Evolutionary conservation across 2,113 vertebrate genomes (phyloP).

Genomic region (Carassius carassius): DNA sequence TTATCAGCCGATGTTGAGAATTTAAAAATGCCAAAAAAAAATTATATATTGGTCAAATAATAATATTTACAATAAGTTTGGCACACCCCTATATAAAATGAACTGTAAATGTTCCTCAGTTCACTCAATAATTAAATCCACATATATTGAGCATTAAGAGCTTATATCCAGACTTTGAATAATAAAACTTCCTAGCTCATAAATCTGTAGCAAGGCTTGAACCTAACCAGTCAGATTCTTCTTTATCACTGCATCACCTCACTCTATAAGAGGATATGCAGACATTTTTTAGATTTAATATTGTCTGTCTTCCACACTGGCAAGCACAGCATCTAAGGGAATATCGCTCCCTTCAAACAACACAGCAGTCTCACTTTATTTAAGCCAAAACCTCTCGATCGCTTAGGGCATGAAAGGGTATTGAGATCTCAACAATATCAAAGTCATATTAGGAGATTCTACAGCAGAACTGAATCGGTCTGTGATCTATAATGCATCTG

Average conservation of each 20-base stretch:
- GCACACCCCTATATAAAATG: neutral
- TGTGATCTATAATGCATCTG: constrained; percentile 23
- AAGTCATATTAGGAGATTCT: constrained; percentile 5
- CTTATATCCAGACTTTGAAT: neutral
- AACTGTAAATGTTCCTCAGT: neutral
- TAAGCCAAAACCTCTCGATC: neutral
- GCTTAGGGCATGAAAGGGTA: constrained; percentile 1
- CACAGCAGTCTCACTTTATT: neutral
- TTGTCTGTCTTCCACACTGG: neutral
- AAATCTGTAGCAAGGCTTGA: neutral
- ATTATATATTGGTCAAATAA: no score
- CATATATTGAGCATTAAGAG: neutral
- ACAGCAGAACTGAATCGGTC: neutral
- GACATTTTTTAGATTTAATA: constrained; percentile 9
- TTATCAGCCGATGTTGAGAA: no score
- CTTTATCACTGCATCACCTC: neutral
- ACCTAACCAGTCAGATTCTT: neutral
- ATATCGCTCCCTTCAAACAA: neutral
- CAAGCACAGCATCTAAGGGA: neutral
- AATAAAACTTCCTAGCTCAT: neutral
- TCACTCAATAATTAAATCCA: neutral
- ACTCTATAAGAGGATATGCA: neutral
- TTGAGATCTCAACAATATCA: constrained; percentile 3
- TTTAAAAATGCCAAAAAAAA: no score
- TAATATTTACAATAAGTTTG: neutral